Base-by-base conservation (phyloP, 1,140 invertebrate species). In the Popillia japonica region DNA sequence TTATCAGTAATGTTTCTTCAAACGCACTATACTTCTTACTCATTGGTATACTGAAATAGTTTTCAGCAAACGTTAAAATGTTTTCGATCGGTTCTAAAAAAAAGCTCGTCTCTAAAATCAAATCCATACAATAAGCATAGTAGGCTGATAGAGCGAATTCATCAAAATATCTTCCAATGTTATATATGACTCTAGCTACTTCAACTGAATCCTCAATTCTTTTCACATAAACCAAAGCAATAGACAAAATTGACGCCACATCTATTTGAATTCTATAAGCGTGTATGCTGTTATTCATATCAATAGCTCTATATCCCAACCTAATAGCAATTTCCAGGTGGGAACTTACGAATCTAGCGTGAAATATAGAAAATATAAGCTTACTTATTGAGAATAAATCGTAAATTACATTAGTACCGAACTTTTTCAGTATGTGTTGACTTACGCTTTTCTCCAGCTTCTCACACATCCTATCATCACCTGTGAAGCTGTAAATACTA, bases 21-120 rank as follows among this genome's bases (percentile, higher is more conserved):
- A 41, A 20, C 40, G 40, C 11, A 14, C 74, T 44, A n/a, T 42
- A 42, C 7, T 27, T 48, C 11, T 48, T 68, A 10, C 42, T 40
- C 40, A 48, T 40, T 59, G 40, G 20, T 40, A 78, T 61, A 40
- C 74, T 64, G 17, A 79, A 79, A n/a, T 82, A 74, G 17, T 72
- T 34, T 7, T 79, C 27, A 4, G 75, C 75, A 55, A 77, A 80
- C 4, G 78, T n/a, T 55, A 77, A 77, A 44, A 88, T 87, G 77
- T 84, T 83, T 40, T 84, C 77, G 2, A 86, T 84, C 27, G 86
- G 81, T 81, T 87, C 88, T 14, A 88, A 79, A 61, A 86, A 85
- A 78, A 88, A 87, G 40, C 88, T 87, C 17, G 86, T 86, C 78
- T 89, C 87, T 27, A 89, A 79, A 77, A 88, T 86, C 79, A 89